Evolutionary conservation across 1,140 invertebrate species (phyloP).

Genomic region (Lanistes nyassanus): DNA sequence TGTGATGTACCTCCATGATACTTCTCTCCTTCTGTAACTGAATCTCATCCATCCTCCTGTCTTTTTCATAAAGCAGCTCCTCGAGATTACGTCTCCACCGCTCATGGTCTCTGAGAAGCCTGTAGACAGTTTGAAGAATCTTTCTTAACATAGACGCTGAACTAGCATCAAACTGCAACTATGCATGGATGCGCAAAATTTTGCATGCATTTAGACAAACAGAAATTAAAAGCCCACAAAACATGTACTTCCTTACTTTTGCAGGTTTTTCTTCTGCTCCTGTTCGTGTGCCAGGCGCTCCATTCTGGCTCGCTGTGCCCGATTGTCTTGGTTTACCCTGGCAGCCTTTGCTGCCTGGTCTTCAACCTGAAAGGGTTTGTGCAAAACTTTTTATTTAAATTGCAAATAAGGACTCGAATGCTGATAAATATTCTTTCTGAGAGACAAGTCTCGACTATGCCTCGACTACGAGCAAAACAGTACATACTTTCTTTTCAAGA

Average conservation of each 20-base stretch:
- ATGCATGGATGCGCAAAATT: too few relatives aligned
- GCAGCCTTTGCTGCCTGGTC: conserved; percentile 36
- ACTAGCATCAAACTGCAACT: too few relatives aligned
- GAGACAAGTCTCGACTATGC: too few relatives aligned
- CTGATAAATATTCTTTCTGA: too few relatives aligned
- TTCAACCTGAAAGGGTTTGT: conserved; percentile 33
- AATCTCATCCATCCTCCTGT: conserved; percentile 35
- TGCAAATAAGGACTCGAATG: too few relatives aligned
- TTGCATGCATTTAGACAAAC: too few relatives aligned
- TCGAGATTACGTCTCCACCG: conserved; percentile 33
- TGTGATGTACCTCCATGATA: not conserved
- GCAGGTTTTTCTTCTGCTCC: conserved; percentile 37
- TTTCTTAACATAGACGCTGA: too few relatives aligned
- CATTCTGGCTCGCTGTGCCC: conserved; percentile 37
- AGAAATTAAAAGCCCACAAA: too few relatives aligned
- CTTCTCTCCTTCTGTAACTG: conserved; percentile 34
- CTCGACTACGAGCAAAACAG: too few relatives aligned
- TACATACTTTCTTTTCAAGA: too few relatives aligned
- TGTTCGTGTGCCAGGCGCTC: conserved; percentile 34
- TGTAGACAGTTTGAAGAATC: conserved; percentile 7
- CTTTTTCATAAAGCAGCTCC: conserved; percentile 33
- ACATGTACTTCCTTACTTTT: conserved; percentile 34
- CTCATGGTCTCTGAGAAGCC: conserved; percentile 45
- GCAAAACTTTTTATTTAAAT: too few relatives aligned
- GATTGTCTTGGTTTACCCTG: conserved; percentile 34